Evolutionary conservation across 2,113 vertebrate species (phyloP).

Genomic region (Noturus placidus): DNA sequence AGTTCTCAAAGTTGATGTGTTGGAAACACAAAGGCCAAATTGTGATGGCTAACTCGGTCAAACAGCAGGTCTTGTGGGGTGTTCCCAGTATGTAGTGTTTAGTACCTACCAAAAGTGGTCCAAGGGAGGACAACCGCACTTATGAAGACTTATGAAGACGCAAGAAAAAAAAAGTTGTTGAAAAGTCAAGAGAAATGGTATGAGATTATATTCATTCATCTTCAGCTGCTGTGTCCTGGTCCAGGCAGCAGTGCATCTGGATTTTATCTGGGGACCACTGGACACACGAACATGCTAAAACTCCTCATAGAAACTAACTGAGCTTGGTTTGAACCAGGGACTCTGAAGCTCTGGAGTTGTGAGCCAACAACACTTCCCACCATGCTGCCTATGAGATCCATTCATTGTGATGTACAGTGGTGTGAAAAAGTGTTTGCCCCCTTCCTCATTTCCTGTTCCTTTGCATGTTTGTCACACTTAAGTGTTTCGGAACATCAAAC

Average conservation of each 20-base stretch:
- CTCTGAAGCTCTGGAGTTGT: neutral
- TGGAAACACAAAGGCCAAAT: no score
- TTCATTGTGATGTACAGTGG: neutral
- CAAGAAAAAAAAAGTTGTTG: neutral
- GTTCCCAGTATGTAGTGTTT: no score
- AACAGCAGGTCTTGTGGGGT: no score
- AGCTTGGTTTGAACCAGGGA: neutral
- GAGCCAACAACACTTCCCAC: neutral
- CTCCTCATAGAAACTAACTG: neutral
- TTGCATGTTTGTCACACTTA: no score
- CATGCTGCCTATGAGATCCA: neutral
- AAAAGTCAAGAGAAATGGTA: neutral
- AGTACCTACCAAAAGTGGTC: no score
- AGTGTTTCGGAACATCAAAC: no score
- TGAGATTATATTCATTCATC: neutral
- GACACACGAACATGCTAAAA: neutral
- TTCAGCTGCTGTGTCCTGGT: neutral
- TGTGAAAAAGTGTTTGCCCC: no score
- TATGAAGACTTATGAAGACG: neutral
- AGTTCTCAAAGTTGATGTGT: no score
- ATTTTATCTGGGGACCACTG: neutral
- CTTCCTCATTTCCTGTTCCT: no score
- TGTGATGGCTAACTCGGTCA: no score
- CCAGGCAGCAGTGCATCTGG: neutral
- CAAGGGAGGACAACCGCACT: no score